phyloP scores from a whole-genome alignment of 2,888 invertebrate genomes.

The Sicus ferrugineus region DNA sequence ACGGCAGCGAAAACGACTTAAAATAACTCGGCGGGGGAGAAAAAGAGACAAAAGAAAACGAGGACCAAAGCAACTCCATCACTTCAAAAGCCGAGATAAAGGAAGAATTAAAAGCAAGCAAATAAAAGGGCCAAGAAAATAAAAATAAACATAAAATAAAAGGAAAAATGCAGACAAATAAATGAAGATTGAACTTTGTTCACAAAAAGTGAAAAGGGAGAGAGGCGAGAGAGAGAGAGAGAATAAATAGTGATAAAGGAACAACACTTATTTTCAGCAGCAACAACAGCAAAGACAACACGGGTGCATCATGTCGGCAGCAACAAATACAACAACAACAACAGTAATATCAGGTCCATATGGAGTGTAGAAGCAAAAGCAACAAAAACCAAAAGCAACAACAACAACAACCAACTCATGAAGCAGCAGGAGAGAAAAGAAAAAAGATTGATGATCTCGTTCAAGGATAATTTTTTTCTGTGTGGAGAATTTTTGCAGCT shows the following conservation, averaged over 20 bases:
- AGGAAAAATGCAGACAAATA: conserved; percentile 10
- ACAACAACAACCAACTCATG: neutral
- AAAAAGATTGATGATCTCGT: conserved; percentile 59
- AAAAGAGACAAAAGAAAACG: neutral
- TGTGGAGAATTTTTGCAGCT: neutral
- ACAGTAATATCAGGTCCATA: neutral
- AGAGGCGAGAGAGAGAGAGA: neutral
- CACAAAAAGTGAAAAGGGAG: neutral
- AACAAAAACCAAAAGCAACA: conserved; percentile 4
- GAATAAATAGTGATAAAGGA: neutral
- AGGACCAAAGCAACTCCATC: neutral
- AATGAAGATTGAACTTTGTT: conserved; percentile 30
- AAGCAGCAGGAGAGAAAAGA: conserved; percentile 38
- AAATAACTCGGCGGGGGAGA: neutral
- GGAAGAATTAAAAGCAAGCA: neutral
- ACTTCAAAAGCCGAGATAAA: neutral
- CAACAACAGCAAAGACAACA: conserved; percentile 6
- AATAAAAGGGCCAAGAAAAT: neutral
- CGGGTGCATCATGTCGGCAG: neutral
- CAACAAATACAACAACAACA: neutral
- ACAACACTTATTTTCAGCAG: conserved; percentile 2
- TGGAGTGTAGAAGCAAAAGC: neutral
- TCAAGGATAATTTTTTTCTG: conserved; percentile 52
- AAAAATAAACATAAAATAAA: conserved; percentile 4
- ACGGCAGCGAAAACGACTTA: neutral